A percentile compares a stretch with the other conserved stretches of the same genome.
These are phyloP conservation scores for Chloromyia formosa DNA, from an alignment of 2,888 invertebrate species.

Conservation along the genomic window DNA sequence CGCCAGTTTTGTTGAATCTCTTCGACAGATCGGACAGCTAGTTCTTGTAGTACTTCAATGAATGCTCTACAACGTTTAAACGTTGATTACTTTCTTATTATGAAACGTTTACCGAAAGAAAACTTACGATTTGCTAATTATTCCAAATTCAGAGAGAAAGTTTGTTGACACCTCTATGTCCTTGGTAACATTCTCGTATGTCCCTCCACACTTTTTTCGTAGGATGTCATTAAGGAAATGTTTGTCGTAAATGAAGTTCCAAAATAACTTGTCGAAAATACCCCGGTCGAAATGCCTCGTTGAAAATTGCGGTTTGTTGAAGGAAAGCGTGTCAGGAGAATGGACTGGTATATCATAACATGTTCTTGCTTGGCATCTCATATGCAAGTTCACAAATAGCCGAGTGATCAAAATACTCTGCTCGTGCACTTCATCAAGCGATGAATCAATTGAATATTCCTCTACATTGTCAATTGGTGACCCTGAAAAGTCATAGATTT, in stretches of 20 bases:
- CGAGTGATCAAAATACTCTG: conserved; percentile 16
- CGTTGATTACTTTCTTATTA: too few species aligned
- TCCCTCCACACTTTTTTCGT: conserved; percentile 16
- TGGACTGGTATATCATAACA: not conserved
- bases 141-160: not conserved
- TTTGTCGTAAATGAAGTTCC: conserved; percentile 36
- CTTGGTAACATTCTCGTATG: not conserved
- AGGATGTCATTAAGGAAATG: conserved; percentile 14
- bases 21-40: conserved; percentile 12
- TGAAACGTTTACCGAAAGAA: too few species aligned
- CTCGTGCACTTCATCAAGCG: not conserved
- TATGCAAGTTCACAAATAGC: conserved; percentile 21
- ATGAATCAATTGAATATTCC: conserved; percentile 5
- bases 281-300: not conserved
- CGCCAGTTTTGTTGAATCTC: conserved; percentile 23
- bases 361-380: not conserved
- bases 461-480: not conserved
- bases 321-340: not conserved
- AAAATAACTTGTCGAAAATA: conserved; percentile 24
- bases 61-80: not conserved
- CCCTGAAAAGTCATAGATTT: conserved; percentile 28
- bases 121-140: conserved; percentile 5
- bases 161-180: not conserved
- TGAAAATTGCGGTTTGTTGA: not conserved
- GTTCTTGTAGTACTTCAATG: not conserved